A percentile compares a stretch with the other conserved stretches of the same genome.
phyloP scores from a whole-genome alignment of 2,888 invertebrate genomes.

The Tiphia femorata region DNA sequence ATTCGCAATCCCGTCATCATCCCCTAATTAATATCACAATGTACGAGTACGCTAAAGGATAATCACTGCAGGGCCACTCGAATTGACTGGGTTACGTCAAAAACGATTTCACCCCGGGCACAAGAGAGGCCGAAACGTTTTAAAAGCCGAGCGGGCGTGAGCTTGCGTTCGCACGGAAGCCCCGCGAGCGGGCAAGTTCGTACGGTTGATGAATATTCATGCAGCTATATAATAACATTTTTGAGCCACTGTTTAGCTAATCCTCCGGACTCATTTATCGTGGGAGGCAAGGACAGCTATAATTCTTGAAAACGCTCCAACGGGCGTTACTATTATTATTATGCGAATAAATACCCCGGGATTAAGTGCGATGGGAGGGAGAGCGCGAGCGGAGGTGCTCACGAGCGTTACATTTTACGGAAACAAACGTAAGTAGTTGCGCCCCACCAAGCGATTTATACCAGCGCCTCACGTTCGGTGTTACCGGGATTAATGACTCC shows the following conservation, averaged over 20 bases:
- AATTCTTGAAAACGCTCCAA: constrained; percentile 68
- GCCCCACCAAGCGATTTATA: constrained; percentile 27
- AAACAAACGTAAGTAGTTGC: constrained; percentile 34
- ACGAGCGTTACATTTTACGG: constrained; percentile 36
- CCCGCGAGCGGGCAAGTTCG: background rate
- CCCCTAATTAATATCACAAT: too few relatives aligned
- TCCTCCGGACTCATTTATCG: constrained; percentile 69
- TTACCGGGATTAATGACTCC: constrained; percentile 22
- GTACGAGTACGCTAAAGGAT: too few relatives aligned
- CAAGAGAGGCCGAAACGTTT: constrained; percentile 40
- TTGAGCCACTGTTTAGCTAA: constrained; percentile 70
- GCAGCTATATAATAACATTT: constrained; percentile 69
- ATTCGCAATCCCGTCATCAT: too few relatives aligned
- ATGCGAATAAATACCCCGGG: constrained; percentile 65
- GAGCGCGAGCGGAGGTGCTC: constrained; percentile 33
- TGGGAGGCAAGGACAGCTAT: constrained; percentile 67
- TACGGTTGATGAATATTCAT: constrained; percentile 67
- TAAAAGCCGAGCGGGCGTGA: constrained; percentile 41
- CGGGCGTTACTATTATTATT: constrained; percentile 67
- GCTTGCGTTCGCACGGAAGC: constrained; percentile 11
- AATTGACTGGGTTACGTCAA: constrained; percentile 6
- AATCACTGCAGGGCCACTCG: too few relatives aligned
- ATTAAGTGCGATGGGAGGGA: constrained; percentile 51
- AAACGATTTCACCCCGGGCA: constrained; percentile 10
- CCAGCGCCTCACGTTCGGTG: constrained; percentile 24